Conservation (phyloP, 2,888 invertebrate genomes). For the Mamestra brassicae region DNA sequence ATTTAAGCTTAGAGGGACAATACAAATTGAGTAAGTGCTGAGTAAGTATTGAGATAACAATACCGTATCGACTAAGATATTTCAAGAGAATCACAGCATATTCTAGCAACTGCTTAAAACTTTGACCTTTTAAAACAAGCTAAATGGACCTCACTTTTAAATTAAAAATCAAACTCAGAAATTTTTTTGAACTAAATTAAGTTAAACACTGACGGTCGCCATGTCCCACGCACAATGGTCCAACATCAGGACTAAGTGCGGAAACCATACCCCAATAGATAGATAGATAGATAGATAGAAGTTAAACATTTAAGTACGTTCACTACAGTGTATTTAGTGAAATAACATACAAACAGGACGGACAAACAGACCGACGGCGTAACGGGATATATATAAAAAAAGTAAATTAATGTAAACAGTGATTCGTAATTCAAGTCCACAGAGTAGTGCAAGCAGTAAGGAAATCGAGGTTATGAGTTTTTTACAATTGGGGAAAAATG, state of each 20-base stretch:
- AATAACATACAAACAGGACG: constrained; percentile 46
- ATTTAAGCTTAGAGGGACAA: too few species aligned
- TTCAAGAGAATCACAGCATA: too few species aligned
- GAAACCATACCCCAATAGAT: too few species aligned
- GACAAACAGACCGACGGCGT: constrained; percentile 32
- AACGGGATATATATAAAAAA: constrained; percentile 38
- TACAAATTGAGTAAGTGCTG: too few species aligned
- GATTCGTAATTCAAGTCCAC: constrained; percentile 18
- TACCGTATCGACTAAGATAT: too few species aligned
- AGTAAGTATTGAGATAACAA: too few species aligned
- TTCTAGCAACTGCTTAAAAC: not conserved
- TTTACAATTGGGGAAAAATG: not conserved
- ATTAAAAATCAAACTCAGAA: too few species aligned
- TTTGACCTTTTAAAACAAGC: not conserved
- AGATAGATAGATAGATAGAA: too few species aligned
- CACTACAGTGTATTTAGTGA: constrained; percentile 28
- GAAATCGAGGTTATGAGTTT: not conserved
- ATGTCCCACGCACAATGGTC: too few species aligned
- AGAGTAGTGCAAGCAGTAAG: constrained; percentile 11
- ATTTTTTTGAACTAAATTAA: too few species aligned
- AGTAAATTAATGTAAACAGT: constrained; percentile 51
- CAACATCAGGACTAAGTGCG: too few species aligned
- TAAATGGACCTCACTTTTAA: not conserved
- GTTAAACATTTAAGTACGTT: constrained; percentile 30
- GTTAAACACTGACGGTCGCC: too few species aligned